Percentiles rank a stretch among this genome's conserved stretches.
Evolutionary conservation across 2,888 invertebrate species (phyloP).

Genomic region (Dolichomitus sp.): DNA sequence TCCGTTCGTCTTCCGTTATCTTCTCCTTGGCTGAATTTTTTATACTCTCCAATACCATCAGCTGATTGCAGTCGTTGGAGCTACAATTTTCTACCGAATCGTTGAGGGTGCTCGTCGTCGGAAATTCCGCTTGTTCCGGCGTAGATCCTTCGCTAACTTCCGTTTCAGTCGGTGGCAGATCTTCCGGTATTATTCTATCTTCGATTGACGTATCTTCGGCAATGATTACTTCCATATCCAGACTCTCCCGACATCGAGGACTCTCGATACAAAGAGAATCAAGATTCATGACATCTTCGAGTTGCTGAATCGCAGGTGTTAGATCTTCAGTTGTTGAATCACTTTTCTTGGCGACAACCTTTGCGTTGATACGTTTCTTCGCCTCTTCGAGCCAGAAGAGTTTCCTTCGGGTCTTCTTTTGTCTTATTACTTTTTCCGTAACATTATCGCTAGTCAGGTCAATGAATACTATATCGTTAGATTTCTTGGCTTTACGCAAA

Average conservation of each 20-base stretch:
- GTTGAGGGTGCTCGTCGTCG: not conserved
- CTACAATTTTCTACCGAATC: not conserved
- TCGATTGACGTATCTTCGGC: conserved; percentile 7
- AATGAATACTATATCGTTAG: conserved; percentile 79
- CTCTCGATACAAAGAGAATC: conserved; percentile 32
- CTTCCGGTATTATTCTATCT: conserved; percentile 8
- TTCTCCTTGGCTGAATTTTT: not conserved
- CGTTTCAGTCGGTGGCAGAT: not conserved
- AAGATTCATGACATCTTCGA: conserved; percentile 55
- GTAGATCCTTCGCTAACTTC: conserved; percentile 18
- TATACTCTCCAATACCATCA: not conserved
- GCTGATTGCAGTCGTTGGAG: conserved; percentile 49
- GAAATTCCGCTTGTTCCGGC: conserved; percentile 41
- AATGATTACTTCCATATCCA: conserved; percentile 14
- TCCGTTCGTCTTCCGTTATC: not conserved
- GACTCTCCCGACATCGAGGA: not conserved
- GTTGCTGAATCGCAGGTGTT: conserved; percentile 33
- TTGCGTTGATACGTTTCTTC: conserved; percentile 67
- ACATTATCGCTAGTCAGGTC: conserved; percentile 80
- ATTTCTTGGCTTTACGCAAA: conserved; percentile 73
- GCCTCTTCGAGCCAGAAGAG: conserved; percentile 78
- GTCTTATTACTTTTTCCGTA: conserved; percentile 76
- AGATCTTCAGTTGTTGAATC: conserved; percentile 53
- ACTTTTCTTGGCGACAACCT: conserved; percentile 22
- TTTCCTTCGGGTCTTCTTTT: conserved; percentile 71